Conservation (phyloP, 2,888 invertebrate species). For the Sicus ferrugineus region DNA sequence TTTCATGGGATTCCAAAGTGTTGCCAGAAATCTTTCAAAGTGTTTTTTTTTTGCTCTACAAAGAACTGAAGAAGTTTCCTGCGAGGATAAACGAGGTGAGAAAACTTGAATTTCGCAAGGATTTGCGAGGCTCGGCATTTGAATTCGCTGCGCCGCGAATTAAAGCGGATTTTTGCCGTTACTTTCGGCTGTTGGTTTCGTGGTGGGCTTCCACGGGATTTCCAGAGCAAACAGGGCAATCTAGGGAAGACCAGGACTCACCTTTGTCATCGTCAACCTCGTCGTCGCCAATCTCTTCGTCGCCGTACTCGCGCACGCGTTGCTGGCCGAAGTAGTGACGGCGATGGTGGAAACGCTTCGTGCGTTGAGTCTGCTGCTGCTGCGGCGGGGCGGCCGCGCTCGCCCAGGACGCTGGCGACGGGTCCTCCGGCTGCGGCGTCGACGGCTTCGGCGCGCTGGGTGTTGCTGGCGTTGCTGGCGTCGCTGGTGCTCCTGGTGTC, state of each 20-base stretch:
- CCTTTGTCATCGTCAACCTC: slow-evolving; percentile 46
- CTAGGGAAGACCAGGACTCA: slow-evolving; percentile 37
- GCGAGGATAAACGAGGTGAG: not conserved
- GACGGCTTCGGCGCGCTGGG: slow-evolving; percentile 41
- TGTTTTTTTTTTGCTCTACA: no score
- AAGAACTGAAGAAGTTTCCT: no score
- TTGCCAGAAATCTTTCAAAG: no score
- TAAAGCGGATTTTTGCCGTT: not conserved
- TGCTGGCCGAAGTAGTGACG: slow-evolving; percentile 56
- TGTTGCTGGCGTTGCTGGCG: slow-evolving; percentile 30
- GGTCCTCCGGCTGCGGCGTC: slow-evolving; percentile 48
- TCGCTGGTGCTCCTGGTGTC: slow-evolving; percentile 25
- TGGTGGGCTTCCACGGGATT: not conserved
- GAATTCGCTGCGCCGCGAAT: not conserved
- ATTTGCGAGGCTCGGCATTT: not conserved
- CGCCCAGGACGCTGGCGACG: no score
- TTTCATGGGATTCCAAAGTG: no score
- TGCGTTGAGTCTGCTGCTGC: slow-evolving; percentile 44
- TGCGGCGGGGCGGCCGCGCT: slow-evolving; percentile 44
- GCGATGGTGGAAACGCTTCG: slow-evolving; percentile 64
- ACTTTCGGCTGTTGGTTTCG: no score
- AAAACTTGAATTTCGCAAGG: not conserved
- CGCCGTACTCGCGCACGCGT: slow-evolving; percentile 39
- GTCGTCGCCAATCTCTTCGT: slow-evolving; percentile 39
- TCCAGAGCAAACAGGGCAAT: not conserved